A percentile compares a stretch with the other conserved stretches of the same genome.
Conservation (phyloP, 2,113 vertebrate species). For the Hypomesus transpacificus region DNA sequence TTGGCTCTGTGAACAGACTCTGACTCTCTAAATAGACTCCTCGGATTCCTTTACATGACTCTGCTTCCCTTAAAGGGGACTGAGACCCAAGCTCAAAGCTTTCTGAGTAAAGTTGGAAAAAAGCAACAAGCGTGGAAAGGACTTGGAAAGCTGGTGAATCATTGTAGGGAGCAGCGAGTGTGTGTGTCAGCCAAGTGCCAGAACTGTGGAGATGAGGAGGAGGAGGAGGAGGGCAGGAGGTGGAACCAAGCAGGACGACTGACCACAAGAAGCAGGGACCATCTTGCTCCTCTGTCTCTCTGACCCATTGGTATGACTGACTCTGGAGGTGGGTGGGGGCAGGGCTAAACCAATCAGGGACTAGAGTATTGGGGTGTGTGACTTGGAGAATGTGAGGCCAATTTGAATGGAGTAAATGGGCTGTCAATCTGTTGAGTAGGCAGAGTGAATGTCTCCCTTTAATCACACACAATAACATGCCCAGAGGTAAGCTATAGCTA, state of each 20-base stretch:
- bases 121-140: neutral
- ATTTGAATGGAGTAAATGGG: neutral
- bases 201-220: neutral
- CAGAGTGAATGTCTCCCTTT: constrained; percentile 6
- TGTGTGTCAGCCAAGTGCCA: constrained; percentile 11
- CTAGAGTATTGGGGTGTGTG: neutral
- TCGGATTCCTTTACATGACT: too few species aligned
- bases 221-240: too few species aligned
- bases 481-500: constrained; percentile 8
- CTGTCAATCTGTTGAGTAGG: neutral
- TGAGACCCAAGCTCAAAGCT: neutral
- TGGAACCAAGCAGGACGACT: neutral
- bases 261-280: constrained; percentile 22
- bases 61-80: neutral
- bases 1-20: too few species aligned
- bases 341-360: constrained; percentile 9
- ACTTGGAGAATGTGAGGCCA: constrained; percentile 12
- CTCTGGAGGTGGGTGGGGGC: neutral
- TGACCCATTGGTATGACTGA: constrained; percentile 20
- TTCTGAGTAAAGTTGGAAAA: neutral
- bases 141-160: neutral
- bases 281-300: constrained; percentile 37
- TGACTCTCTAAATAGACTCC: too few species aligned
- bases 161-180: neutral
- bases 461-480: constrained; percentile 9